phyloP scores from a whole-genome alignment of 2,888 invertebrate species.

The Catocala nupta region DNA sequence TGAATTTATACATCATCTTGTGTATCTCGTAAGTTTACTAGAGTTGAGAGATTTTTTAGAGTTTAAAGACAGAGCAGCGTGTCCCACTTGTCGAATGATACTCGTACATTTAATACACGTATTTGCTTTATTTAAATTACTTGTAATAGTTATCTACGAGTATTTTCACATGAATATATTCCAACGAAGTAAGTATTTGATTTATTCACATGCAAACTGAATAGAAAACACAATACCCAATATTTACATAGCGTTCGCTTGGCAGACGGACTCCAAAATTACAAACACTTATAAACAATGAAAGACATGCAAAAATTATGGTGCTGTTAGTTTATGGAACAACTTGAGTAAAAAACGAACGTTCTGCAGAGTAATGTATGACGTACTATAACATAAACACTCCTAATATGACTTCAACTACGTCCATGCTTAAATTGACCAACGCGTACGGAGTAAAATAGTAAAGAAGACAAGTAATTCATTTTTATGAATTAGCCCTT shows the following conservation, averaged over 20 bases:
- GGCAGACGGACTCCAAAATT: conserved; percentile 19
- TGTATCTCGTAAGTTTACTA: conserved; percentile 10
- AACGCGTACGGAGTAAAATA: too few relatives aligned
- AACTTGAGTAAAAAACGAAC: too few relatives aligned
- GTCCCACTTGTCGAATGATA: conserved; percentile 17
- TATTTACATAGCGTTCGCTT: conserved; percentile 31
- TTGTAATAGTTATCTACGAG: conserved; percentile 16
- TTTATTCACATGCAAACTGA: conserved; percentile 22
- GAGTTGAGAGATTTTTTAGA: conserved; percentile 35
- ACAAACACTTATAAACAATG: background rate
- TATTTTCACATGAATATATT: too few relatives aligned
- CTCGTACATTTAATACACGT: conserved; percentile 13
- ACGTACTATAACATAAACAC: too few relatives aligned
- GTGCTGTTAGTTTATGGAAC: background rate
- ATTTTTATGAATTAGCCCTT: too few relatives aligned
- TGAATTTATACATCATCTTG: conserved; percentile 3
- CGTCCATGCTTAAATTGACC: too few relatives aligned
- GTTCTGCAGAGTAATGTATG: too few relatives aligned
- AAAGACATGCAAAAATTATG: background rate
- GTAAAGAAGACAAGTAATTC: too few relatives aligned
- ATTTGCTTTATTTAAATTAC: conserved; percentile 25
- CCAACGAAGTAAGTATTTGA: background rate
- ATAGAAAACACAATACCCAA: conserved; percentile 23
- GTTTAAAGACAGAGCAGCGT: conserved; percentile 27
- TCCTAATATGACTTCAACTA: too few relatives aligned